Evolutionary conservation across 2,888 invertebrate genomes (phyloP).

Genomic region (Clepsis dumicolana): DNA sequence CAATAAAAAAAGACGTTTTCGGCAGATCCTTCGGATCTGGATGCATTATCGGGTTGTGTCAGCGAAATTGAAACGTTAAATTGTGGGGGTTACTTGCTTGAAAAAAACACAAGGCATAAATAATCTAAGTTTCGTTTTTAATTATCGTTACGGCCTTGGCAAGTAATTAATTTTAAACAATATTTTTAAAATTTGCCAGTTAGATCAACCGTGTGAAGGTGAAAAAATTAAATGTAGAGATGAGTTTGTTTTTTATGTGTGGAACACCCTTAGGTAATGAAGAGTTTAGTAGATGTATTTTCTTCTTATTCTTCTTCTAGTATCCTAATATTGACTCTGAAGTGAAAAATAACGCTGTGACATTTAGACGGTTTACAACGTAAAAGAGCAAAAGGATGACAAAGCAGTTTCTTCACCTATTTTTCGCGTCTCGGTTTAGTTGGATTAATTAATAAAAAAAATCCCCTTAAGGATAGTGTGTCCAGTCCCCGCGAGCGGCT

Average conservation of each 20-base stretch:
- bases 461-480: slow-evolving; percentile 58
- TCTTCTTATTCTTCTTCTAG: too few species aligned
- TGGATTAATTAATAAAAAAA: background rate
- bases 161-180: too few species aligned
- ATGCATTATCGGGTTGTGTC: slow-evolving; percentile 30
- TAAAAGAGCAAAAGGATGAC: background rate
- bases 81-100: background rate
- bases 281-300: too few species aligned
- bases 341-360: too few species aligned
- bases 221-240: too few species aligned
- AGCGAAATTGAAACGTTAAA: slow-evolving; percentile 12
- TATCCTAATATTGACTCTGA: too few species aligned
- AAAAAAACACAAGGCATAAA: background rate
- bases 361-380: too few species aligned
- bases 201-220: too few species aligned
- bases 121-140: background rate
- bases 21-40: slow-evolving; percentile 64
- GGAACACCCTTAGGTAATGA: too few species aligned
- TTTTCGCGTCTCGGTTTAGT: background rate
- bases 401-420: background rate
- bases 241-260: too few species aligned
- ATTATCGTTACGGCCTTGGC: too few species aligned
- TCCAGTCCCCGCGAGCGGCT: slow-evolving; percentile 43
- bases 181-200: too few species aligned
- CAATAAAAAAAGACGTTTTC: slow-evolving; percentile 79